Evolutionary conservation across 2,797 vertebrate species (phyloP).

Genomic region (Gymnothorax javanicus): DNA sequence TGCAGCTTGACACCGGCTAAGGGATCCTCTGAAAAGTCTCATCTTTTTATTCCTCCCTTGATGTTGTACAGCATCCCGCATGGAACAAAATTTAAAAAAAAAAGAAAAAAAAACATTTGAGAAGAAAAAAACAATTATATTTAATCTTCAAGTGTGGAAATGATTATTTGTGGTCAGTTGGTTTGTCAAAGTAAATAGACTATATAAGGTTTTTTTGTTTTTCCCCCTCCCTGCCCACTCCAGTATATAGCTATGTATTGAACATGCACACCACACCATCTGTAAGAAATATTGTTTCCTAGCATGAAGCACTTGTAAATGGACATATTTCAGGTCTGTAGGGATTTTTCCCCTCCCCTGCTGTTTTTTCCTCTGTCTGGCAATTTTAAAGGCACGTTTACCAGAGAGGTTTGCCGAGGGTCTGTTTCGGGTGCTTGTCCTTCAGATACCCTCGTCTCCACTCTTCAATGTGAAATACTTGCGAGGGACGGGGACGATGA

Average conservation of each 20-base stretch:
- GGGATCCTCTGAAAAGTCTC: background rate
- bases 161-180: background rate
- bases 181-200: background rate
- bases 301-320: constrained; percentile 38
- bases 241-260: constrained; percentile 16
- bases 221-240: background rate
- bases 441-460: constrained; percentile 48
- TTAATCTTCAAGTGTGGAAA: constrained; percentile 17
- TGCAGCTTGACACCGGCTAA: background rate
- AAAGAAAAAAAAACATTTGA: background rate
- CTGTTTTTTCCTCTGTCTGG: constrained; percentile 13
- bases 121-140: background rate
- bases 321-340: constrained; percentile 46
- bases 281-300: constrained; percentile 44
- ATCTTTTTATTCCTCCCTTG: background rate
- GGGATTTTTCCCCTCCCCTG: constrained; percentile 38
- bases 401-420: constrained; percentile 36
- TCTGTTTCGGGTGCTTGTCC: constrained; percentile 45
- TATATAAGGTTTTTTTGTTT: background rate
- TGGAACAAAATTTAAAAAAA: background rate
- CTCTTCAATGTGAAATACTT: constrained; percentile 52
- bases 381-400: constrained; percentile 16
- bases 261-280: constrained; percentile 31
- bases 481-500: constrained; percentile 39
- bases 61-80: constrained; percentile 12